Base-by-base conservation (phyloP, 2,888 invertebrate species). In the Diloba caeruleocephala region DNA sequence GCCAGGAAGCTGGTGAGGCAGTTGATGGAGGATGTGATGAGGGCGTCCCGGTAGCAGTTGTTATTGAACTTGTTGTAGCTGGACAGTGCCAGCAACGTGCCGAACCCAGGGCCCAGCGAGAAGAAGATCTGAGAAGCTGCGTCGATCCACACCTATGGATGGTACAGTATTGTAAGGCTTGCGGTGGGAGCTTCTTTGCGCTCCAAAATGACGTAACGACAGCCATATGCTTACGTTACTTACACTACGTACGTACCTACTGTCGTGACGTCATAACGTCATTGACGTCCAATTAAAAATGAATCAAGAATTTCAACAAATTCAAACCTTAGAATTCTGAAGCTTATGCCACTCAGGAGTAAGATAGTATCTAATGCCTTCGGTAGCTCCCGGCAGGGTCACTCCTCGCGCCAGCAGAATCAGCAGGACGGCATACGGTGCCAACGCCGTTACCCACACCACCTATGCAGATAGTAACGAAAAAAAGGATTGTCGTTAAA, bases 11-110 rank as follows among this genome's bases (percentile, higher is more conserved):
- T 98, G 7, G 98, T 98, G 63, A 97, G 92, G 78, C 98, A 98
- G 91, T 98, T 98, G 80, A 98, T 97, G 65, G 95, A 96, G 76
- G 98, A 97, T 0, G 98, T 98, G 57, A 98, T 94, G 57, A 98
- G 94, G 3, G 98, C 98, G 88, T 98, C 98, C 43, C 98, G 95
- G 85, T 96, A 96, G 84, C 96, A 96, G 88, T 98, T 98, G 88
- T 98, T 98, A 84, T 98, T 96, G 88, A 98, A 98, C 85, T 98
- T 98, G 90, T 98, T 98, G 90, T 98, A 98, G 85, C 98, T 98
- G 64, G 98, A 97, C 7, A 98, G 92, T 0, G 98, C 98, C 41
- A 98, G 88, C 1, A 98, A 94, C 0, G 98, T 98, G 12, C 98
- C 98, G 81, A 98, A 98, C 1, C 98, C 98, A 0, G 98, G 98